Evolutionary conservation across 2,113 vertebrate genomes (phyloP).

Genomic region (Otis tarda): DNA sequence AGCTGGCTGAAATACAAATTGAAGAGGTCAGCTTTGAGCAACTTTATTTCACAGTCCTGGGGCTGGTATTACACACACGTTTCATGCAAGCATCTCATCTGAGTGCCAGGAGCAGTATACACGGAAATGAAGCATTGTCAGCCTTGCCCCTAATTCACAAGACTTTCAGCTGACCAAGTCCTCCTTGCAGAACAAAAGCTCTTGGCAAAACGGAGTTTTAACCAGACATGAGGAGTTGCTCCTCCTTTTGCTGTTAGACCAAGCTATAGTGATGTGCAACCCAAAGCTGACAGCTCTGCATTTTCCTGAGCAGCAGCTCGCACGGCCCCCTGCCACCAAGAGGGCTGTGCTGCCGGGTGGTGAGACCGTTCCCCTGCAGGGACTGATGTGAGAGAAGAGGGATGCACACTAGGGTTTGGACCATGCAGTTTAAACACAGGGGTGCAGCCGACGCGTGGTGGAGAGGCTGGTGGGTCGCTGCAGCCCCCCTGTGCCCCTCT

Average conservation of each 20-base stretch:
- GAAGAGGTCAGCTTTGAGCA: not conserved
- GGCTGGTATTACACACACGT: not conserved
- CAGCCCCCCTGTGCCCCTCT: not conserved
- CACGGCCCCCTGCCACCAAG: not conserved
- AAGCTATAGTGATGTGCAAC: not conserved
- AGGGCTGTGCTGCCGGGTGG: not conserved
- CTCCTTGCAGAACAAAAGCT: not conserved
- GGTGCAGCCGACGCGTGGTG: rapidly evolving
- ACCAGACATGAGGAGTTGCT: not conserved
- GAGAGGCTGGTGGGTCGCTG: not conserved
- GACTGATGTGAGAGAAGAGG: not conserved
- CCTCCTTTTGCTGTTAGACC: not conserved
- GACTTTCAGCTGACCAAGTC: not conserved
- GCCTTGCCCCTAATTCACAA: not conserved
- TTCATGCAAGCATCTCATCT: not conserved
- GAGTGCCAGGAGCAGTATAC: not conserved
- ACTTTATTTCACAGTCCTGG: not conserved
- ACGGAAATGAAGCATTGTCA: not conserved
- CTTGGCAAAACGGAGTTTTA: not conserved
- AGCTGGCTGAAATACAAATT: slow-evolving; percentile 7
- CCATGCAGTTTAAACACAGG: no score
- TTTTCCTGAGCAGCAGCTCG: rapidly evolving
- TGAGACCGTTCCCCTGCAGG: rapidly evolving
- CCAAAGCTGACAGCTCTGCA: not conserved
- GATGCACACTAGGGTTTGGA: not conserved